A percentile compares a stretch with the other conserved stretches of the same genome.
These are phyloP conservation scores for Oostethus manadensis DNA, from an alignment of 2,113 vertebrate species.

Conservation along the genomic window DNA sequence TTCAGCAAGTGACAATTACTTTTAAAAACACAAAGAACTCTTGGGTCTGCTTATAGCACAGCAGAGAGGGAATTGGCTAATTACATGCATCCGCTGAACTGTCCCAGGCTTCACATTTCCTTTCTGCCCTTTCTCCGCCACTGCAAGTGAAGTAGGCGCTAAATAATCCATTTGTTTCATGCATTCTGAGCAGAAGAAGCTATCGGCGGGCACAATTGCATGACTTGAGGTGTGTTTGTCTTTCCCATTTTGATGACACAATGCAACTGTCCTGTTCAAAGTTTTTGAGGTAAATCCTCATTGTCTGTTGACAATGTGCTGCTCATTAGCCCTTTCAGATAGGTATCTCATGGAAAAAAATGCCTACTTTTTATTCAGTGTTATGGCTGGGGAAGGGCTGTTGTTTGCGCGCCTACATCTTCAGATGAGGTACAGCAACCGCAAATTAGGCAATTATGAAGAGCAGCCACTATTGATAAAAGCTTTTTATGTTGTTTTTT, in stretches of 20 bases:
- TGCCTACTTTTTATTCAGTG: not conserved
- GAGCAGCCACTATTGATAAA: not conserved
- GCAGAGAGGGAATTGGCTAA: constrained; percentile 62
- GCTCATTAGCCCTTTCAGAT: constrained; percentile 3
- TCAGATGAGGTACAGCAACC: not conserved
- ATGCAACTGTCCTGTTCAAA: not conserved
- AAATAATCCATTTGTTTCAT: constrained; percentile 64
- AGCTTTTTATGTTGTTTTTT: not conserved
- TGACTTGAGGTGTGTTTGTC: not conserved
- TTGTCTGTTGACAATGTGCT: not conserved
- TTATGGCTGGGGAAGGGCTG: not conserved
- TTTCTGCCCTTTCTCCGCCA: constrained; percentile 60
- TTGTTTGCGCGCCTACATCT: not conserved
- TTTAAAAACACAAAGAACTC: constrained; percentile 54
- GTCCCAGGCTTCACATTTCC: constrained; percentile 56
- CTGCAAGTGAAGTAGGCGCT: constrained; percentile 65
- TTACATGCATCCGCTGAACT: constrained; percentile 61
- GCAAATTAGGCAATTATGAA: not conserved
- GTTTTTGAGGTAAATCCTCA: not conserved
- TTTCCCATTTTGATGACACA: not conserved
- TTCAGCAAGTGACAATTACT: constrained; percentile 62
- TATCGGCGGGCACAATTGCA: constrained; percentile 1
- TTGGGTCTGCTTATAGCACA: constrained; percentile 53
- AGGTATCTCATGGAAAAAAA: not conserved
- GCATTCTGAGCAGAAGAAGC: constrained; percentile 44